Evolutionary conservation across 1,140 invertebrate genomes (phyloP).

Genomic region (Brachionus angularis): DNA sequence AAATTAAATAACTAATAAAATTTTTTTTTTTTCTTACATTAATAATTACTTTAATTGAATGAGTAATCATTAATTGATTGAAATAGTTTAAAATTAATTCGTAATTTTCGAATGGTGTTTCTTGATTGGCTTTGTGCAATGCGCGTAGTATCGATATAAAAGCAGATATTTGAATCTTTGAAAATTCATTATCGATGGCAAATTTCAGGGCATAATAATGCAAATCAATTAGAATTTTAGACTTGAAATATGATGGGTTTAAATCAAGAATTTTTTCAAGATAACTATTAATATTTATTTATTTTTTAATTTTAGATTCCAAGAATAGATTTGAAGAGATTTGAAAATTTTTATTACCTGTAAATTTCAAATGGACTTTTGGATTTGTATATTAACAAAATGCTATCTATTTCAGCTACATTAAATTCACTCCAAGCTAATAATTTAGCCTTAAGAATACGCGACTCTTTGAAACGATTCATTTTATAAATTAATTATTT

Average conservation of each 20-base stretch:
- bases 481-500: no score
- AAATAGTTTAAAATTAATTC: not conserved
- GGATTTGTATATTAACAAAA: constrained; percentile 24
- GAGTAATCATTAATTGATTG: constrained; percentile 20
- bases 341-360: not conserved
- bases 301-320: not conserved
- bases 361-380: not conserved
- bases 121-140: constrained; percentile 29
- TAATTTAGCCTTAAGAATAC: constrained; percentile 1
- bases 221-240: constrained; percentile 29
- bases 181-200: constrained; percentile 24
- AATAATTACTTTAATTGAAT: constrained; percentile 33
- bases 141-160: constrained; percentile 33
- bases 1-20: constrained; percentile 6
- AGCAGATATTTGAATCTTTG: constrained; percentile 28
- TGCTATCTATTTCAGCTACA: constrained; percentile 1
- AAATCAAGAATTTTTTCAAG: constrained; percentile 20
- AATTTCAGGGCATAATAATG: constrained; percentile 34
- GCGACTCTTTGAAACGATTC: no score
- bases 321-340: not conserved
- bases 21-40: not conserved
- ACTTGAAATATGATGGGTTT: constrained; percentile 10
- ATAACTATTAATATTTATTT: not conserved
- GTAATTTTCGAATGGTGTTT: constrained; percentile 42
- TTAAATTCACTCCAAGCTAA: constrained; percentile 40